Evolutionary conservation across 2,888 invertebrate genomes (phyloP), one percentile per base, ranked within the genome.

Genomic region (Perizoma flavofasciatum): DNA sequence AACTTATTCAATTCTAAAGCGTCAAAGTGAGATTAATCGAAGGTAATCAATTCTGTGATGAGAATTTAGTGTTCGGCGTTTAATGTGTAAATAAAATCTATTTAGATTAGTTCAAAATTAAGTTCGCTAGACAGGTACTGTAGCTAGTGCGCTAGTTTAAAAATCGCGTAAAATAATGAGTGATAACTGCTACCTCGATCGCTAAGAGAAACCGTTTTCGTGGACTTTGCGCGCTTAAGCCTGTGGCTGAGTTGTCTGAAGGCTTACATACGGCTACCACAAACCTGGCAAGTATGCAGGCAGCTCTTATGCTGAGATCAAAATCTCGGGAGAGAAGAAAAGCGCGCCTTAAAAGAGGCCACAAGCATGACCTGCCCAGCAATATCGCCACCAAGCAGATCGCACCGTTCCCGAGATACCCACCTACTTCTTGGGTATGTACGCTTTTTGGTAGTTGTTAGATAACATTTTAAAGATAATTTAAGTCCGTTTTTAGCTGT

Each of bases 281-380:
- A 89, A 92, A 88, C 84, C 92, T 92, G 92, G 95, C 94, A 94
- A 95, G 95, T 86, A 97, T 97, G 97, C 97, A 97, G 95, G 97
- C 97, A 94, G 97, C 97, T 93, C 95, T 97, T 94, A 96, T 97
- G 94, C 95, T 97, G 93, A 95, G 97, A 94, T 95, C 96, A 92
- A 96, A 97, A 94, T 96, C 96, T 94, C 95, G 96, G 93, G 95
- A 96, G 92, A 95, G 95, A 92, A 93, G 94, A 93, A 96, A 96
- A 94, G 95, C 95, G 89, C 94, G 95, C 82, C 93, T 94, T 79
- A 94, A 94, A 86, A 93, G 94, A 92, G 96, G 96, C 79, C 93
- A 94, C 88, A 94, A 95, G 85, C 92, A 94, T 81, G 97, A 97
- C 84, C 93, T 97, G 83, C 97, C 97, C 78, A 96, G 96, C 91